A percentile compares a stretch with the other conserved stretches of the same genome.
phyloP scores from a whole-genome alignment of 2,797 vertebrate genomes.

The Poeciliopsis gracilis region DNA sequence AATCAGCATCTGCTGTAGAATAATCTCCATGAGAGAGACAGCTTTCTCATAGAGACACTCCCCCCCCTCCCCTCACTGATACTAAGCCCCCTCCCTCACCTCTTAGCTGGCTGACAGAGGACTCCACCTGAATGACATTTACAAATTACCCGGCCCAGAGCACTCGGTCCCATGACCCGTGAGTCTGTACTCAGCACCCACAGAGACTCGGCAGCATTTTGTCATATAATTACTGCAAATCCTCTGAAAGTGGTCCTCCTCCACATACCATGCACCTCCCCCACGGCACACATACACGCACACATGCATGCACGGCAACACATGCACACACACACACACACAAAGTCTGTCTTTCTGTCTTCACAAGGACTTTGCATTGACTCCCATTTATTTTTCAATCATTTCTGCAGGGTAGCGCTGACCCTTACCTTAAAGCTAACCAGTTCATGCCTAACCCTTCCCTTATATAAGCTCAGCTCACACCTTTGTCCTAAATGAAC shows the following conservation, averaged over 20 bases:
- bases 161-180: slow-evolving; percentile 95
- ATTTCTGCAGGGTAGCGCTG: too few species aligned
- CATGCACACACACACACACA: background rate
- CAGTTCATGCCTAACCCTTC: background rate
- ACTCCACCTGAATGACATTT: slow-evolving; percentile 97
- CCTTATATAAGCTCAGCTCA: too few species aligned
- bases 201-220: slow-evolving; percentile 97
- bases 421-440: background rate
- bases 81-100: slow-evolving; percentile 13
- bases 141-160: slow-evolving; percentile 98
- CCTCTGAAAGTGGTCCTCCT: slow-evolving; percentile 92
- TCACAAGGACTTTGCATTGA: too few species aligned
- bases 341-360: too few species aligned
- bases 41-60: slow-evolving; percentile 41
- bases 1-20: slow-evolving; percentile 63
- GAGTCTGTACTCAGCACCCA: slow-evolving; percentile 94
- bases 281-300: background rate
- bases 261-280: slow-evolving; percentile 31
- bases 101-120: slow-evolving; percentile 81
- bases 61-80: background rate
- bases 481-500: too few species aligned
- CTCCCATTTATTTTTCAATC: too few species aligned
- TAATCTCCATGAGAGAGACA: slow-evolving; percentile 83
- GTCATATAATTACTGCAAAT: slow-evolving; percentile 99
- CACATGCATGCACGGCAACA: too few species aligned